Percentiles rank a stretch among this genome's conserved stretches.
These are phyloP conservation scores for Drosophila rellima DNA, from an alignment of 2,888 invertebrate genomes.

Conservation along the genomic window DNA sequence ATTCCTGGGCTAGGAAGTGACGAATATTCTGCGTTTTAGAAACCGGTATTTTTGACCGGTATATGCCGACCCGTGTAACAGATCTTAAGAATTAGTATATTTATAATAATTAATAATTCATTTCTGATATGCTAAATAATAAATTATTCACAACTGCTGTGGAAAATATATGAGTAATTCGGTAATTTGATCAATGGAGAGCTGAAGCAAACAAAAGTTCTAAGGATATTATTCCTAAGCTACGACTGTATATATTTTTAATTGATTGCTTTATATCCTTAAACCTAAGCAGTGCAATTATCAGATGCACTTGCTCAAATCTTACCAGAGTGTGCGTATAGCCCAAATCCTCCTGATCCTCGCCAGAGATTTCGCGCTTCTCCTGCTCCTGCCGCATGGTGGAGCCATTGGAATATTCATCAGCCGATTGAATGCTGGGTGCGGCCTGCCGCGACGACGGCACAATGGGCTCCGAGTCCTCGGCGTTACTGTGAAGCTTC, in stretches of 20 bases:
- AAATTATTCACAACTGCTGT: not conserved
- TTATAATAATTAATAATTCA: not conserved
- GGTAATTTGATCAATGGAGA: no score
- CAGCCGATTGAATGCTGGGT: conserved; percentile 30
- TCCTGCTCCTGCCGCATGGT: conserved; percentile 38
- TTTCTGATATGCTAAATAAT: not conserved
- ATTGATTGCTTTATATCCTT: not conserved
- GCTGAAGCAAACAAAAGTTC: no score
- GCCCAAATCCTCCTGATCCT: conserved; percentile 50
- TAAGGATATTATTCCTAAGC: no score
- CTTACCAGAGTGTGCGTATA: conserved; percentile 55
- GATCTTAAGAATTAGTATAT: not conserved
- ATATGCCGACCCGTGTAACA: no score
- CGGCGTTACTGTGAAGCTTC: conserved; percentile 20
- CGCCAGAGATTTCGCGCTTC: conserved; percentile 40
- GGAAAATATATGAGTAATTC: not conserved
- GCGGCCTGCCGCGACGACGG: conserved; percentile 17
- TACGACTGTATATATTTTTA: not conserved
- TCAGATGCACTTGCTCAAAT: not conserved
- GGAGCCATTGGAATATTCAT: conserved; percentile 31
- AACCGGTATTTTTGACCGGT: not conserved
- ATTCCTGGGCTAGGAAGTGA: not conserved
- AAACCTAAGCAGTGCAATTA: no score
- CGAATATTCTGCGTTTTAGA: not conserved
- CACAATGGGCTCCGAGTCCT: conserved; percentile 36